Percentiles rank a stretch among this genome's conserved stretches.
phyloP scores from a whole-genome alignment of 2,888 invertebrate genomes.

The Drosophila stalkeri region DNA sequence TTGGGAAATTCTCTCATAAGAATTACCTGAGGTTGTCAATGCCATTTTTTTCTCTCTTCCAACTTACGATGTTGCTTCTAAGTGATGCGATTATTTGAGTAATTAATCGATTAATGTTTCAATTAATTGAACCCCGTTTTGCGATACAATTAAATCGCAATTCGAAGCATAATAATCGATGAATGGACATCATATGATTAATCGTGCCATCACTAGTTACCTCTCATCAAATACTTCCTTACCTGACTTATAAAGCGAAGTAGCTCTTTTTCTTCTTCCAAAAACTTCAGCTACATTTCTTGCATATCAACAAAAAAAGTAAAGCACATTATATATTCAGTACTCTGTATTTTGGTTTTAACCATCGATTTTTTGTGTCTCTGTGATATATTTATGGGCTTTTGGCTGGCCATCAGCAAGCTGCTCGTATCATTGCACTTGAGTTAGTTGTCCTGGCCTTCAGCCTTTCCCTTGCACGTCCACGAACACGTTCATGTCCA shows the following conservation, averaged over 20 bases:
- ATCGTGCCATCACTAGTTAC: too few species aligned
- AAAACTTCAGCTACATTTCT: background rate
- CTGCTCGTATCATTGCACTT: conserved; percentile 42
- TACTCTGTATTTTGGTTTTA: conserved; percentile 9
- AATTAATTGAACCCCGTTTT: too few species aligned
- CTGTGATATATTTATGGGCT: conserved; percentile 34
- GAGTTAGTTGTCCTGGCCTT: conserved; percentile 43
- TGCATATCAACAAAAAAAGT: conserved; percentile 1
- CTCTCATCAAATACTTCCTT: background rate
- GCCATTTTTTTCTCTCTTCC: too few species aligned
- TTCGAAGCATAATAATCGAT: too few species aligned
- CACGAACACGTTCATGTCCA: conserved; percentile 13
- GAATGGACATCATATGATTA: too few species aligned
- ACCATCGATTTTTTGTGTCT: conserved; percentile 12
- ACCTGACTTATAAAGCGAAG: too few species aligned
- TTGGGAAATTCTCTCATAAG: background rate
- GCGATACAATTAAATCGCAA: too few species aligned
- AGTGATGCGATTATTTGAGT: too few species aligned
- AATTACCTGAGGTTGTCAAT: too few species aligned
- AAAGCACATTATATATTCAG: conserved; percentile 14
- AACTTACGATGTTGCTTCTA: too few species aligned
- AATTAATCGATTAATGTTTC: too few species aligned
- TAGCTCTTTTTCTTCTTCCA: background rate
- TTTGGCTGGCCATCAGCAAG: conserved; percentile 38
- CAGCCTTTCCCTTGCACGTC: conserved; percentile 9